Conservation (phyloP, 2,888 invertebrate species). For the Cremastinae sp. region DNA sequence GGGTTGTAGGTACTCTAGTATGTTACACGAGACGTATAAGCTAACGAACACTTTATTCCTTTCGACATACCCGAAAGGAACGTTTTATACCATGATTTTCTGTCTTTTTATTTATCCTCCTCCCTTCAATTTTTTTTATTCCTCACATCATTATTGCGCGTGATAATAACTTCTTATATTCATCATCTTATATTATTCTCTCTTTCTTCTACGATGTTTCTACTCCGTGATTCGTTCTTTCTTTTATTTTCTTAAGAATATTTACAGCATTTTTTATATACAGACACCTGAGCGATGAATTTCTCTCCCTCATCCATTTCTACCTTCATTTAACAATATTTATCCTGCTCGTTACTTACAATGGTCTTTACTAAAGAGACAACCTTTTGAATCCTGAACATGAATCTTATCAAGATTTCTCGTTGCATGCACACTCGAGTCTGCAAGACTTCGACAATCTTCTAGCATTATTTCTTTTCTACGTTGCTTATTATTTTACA, state of each 20-base stretch:
- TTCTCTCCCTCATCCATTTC: slow-evolving; percentile 15
- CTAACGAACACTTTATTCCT: slow-evolving; percentile 58
- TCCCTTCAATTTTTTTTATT: slow-evolving; percentile 22
- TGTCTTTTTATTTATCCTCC: slow-evolving; percentile 10
- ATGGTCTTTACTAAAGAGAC: no score
- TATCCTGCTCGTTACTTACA: no score
- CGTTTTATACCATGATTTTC: slow-evolving; percentile 33
- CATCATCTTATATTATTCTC: slow-evolving; percentile 17
- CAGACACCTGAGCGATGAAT: slow-evolving; percentile 40
- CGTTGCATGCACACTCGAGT: no score
- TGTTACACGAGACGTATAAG: slow-evolving; percentile 58
- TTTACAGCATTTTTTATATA: slow-evolving; percentile 50
- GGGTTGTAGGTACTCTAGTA: slow-evolving; percentile 55
- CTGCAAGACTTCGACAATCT: no score
- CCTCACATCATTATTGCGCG: slow-evolving; percentile 51
- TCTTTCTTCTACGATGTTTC: slow-evolving; percentile 16
- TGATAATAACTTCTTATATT: slow-evolving; percentile 41
- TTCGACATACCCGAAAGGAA: slow-evolving; percentile 47
- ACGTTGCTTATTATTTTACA: no score
- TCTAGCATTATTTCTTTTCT: no score
- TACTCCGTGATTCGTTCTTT: slow-evolving; percentile 35
- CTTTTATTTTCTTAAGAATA: slow-evolving; percentile 26
- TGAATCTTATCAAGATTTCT: no score
- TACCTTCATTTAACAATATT: not conserved
- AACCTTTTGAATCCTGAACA: no score